Evolutionary conservation across 92 coral and sea anemone species (phyloP).

Genomic region (Heteractis magnifica): DNA sequence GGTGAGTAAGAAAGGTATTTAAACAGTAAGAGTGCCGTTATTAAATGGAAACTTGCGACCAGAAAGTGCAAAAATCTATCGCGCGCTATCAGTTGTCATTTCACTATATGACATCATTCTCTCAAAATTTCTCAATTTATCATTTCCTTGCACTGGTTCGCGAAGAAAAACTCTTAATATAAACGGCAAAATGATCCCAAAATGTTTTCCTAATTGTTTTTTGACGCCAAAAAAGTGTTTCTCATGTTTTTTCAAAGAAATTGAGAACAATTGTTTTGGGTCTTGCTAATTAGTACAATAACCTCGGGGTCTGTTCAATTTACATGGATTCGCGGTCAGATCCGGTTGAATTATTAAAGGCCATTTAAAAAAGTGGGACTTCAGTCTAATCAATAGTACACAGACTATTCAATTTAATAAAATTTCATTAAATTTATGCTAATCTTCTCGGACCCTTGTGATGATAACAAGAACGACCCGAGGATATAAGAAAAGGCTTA

Average conservation of each 20-base stretch:
- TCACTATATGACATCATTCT: not conserved
- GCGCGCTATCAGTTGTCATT: not conserved
- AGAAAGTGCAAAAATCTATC: not conserved
- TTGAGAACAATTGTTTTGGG: conserved; percentile 66
- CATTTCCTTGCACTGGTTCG: not conserved
- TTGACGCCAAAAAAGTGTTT: not conserved
- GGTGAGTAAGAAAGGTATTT: conserved; percentile 65
- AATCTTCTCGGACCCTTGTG: conserved; percentile 56
- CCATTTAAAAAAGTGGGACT: conserved; percentile 85
- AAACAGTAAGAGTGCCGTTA: conserved; percentile 61
- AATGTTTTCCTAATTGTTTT: not conserved
- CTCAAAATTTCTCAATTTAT: not conserved
- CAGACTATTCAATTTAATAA: conserved; percentile 86
- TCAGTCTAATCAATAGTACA: conserved; percentile 81
- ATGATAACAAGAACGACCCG: not conserved
- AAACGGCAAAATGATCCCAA: not conserved
- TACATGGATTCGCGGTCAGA: conserved; percentile 76
- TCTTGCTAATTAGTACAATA: conserved; percentile 76
- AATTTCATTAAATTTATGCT: conserved; percentile 93
- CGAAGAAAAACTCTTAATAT: not conserved
- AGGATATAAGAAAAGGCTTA: not conserved
- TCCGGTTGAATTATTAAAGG: conserved; percentile 97
- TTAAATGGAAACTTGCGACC: conserved; percentile 24
- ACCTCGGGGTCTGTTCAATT: conserved; percentile 85
- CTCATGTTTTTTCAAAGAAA: conserved; percentile 24